Evolutionary conservation across 2,113 vertebrate species (phyloP).

Genomic region (Odobenus rosmarus): DNA sequence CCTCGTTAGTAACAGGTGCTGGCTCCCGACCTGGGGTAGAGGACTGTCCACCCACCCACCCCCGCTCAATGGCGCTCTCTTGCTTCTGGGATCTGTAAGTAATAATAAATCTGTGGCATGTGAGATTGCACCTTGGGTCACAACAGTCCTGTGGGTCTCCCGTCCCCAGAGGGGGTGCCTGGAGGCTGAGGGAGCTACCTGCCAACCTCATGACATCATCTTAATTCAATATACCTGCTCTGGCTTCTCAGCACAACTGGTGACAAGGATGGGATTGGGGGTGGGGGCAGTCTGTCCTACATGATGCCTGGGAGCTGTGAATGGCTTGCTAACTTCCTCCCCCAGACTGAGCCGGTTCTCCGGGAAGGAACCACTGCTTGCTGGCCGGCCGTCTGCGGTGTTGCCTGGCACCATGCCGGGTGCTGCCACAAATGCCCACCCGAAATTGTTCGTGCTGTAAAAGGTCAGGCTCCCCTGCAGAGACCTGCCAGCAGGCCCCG

Average conservation of each 20-base stretch:
- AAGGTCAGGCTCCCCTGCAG: background rate
- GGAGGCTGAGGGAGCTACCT: background rate
- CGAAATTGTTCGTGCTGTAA: background rate
- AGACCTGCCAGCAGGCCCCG: background rate
- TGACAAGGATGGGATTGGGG: too few species aligned
- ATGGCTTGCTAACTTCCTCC: background rate
- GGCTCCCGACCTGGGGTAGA: background rate
- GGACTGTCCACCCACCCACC: too few species aligned
- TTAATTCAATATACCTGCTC: background rate
- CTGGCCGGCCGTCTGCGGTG: background rate
- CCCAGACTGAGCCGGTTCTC: background rate
- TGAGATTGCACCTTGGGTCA: background rate
- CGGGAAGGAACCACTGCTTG: background rate
- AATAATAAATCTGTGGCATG: background rate
- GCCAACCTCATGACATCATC: background rate
- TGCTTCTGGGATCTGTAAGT: background rate
- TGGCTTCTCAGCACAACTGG: background rate
- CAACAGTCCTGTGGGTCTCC: background rate
- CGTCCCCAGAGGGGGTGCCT: background rate
- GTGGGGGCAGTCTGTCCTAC: too few species aligned
- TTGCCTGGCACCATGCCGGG: background rate
- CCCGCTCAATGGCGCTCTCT: background rate
- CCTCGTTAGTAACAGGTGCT: background rate
- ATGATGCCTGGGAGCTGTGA: background rate
- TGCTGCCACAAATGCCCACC: background rate